Percentiles rank a stretch among this genome's conserved stretches.
Evolutionary conservation across 2,113 vertebrate genomes (phyloP).

Genomic region (Myrmecobius fasciatus): DNA sequence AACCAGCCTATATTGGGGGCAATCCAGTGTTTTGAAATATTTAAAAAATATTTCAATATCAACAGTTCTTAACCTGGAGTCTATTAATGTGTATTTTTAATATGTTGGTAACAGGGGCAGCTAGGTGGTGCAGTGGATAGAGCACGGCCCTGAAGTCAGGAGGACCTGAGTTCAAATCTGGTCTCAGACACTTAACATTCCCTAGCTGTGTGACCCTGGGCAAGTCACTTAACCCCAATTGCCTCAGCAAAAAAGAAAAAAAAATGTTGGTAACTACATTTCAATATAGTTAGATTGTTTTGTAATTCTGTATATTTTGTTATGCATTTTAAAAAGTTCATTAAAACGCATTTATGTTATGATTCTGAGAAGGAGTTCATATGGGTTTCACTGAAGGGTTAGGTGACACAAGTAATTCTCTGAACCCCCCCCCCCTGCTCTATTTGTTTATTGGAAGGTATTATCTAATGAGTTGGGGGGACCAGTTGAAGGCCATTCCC

Average conservation of each 20-base stretch:
- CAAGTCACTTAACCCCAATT: too few relatives aligned
- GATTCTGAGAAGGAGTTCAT: neutral
- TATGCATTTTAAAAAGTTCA: neutral
- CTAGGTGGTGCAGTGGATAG: too few relatives aligned
- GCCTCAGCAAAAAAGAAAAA: too few relatives aligned
- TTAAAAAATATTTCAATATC: neutral
- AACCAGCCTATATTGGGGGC: neutral
- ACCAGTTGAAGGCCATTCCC: neutral
- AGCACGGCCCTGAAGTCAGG: too few relatives aligned
- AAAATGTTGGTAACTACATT: neutral
- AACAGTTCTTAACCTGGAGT: neutral
- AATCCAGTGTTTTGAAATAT: neutral
- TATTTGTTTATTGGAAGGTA: constrained; percentile 56
- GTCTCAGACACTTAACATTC: too few relatives aligned
- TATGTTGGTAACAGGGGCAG: neutral
- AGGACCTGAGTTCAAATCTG: too few relatives aligned
- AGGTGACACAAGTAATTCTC: neutral
- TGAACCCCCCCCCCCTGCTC: constrained; percentile 13
- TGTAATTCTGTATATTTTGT: neutral
- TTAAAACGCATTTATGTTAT: too few relatives aligned
- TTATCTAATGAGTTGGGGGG: constrained; percentile 35
- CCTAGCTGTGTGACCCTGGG: too few relatives aligned
- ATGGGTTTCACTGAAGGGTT: neutral
- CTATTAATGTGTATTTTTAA: neutral
- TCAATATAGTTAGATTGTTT: neutral